phyloP scores from a whole-genome alignment of 1,140 invertebrate species.

The Diplogasteroides magnus region DNA sequence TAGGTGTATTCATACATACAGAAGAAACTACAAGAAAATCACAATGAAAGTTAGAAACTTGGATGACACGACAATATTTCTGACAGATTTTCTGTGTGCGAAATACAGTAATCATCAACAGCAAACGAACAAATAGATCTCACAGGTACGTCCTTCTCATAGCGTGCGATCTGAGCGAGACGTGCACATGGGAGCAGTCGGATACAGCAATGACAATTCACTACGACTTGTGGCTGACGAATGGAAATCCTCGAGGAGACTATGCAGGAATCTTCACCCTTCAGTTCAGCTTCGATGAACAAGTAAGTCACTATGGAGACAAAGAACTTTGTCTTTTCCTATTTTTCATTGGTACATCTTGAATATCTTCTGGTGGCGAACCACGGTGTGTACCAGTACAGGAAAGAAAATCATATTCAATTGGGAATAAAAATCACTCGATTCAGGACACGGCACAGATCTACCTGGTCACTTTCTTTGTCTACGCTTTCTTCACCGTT shows the following conservation, averaged over 20 bases:
- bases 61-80: too few species aligned
- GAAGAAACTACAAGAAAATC: not conserved
- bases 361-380: too few species aligned
- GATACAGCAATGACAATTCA: slow-evolving; percentile 62
- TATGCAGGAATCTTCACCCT: slow-evolving; percentile 76
- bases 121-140: too few species aligned
- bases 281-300: slow-evolving; percentile 91
- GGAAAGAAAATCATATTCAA: slow-evolving; percentile 2
- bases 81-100: too few species aligned
- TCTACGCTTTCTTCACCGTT: slow-evolving; percentile 79
- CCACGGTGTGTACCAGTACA: slow-evolving; percentile 2
- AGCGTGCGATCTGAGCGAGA: slow-evolving; percentile 74
- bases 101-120: too few species aligned
- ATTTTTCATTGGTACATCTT: too few species aligned
- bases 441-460: slow-evolving; percentile 78
- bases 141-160: slow-evolving; percentile 94
- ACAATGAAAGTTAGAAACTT: slow-evolving; percentile 53
- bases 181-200: slow-evolving; percentile 69
- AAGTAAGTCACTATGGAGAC: slow-evolving; percentile 60
- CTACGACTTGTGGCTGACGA: slow-evolving; percentile 92
- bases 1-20: slow-evolving; percentile 13
- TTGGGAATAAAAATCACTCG: slow-evolving; percentile 20
- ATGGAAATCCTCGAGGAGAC: slow-evolving; percentile 80
- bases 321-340: too few species aligned
- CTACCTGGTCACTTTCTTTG: slow-evolving; percentile 79